Percentiles rank a stretch among this genome's conserved stretches.
These are phyloP conservation scores for Andrena minutula DNA, from an alignment of 2,888 invertebrate genomes.

Conservation along the genomic window DNA sequence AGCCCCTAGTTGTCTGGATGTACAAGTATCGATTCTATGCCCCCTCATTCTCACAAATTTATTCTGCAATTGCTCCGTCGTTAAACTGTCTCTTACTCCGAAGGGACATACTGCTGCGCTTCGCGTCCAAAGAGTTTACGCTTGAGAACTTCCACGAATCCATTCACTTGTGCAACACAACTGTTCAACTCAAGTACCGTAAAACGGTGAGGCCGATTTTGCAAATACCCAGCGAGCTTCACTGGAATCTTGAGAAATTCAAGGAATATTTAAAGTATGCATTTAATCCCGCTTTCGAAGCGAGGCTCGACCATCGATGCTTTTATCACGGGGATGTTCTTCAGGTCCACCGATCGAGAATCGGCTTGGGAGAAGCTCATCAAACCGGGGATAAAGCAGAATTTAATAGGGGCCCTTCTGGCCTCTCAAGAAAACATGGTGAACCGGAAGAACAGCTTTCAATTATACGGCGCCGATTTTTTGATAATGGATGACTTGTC, in stretches of 20 bases:
- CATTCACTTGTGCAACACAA: conserved; percentile 69
- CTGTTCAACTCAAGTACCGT: conserved; percentile 67
- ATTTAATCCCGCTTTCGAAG: background rate
- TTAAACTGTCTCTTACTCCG: background rate
- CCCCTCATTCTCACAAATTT: background rate
- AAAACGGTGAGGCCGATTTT: conserved; percentile 46
- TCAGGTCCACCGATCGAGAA: conserved; percentile 57
- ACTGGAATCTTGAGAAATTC: conserved; percentile 70
- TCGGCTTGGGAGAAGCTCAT: conserved; percentile 65
- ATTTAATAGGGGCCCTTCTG: conserved; percentile 66
- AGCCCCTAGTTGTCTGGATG: conserved; percentile 69
- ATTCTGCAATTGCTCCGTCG: background rate
- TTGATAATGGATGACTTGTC: conserved; percentile 68
- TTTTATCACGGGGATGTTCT: background rate
- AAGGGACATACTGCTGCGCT: conserved; percentile 68
- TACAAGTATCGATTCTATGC: conserved; percentile 63
- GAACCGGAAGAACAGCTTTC: conserved; percentile 69
- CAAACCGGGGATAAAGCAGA: conserved; percentile 68
- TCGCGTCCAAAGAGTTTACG: conserved; percentile 66
- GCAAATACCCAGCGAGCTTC: conserved; percentile 59
- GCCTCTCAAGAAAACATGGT: conserved; percentile 71
- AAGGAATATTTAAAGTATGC: conserved; percentile 64
- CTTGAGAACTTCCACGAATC: conserved; percentile 68
- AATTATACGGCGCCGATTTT: conserved; percentile 70
- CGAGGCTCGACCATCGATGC: background rate